Evolutionary conservation across 2,797 vertebrate species (phyloP).

Genomic region (Trachops cirrhosus): DNA sequence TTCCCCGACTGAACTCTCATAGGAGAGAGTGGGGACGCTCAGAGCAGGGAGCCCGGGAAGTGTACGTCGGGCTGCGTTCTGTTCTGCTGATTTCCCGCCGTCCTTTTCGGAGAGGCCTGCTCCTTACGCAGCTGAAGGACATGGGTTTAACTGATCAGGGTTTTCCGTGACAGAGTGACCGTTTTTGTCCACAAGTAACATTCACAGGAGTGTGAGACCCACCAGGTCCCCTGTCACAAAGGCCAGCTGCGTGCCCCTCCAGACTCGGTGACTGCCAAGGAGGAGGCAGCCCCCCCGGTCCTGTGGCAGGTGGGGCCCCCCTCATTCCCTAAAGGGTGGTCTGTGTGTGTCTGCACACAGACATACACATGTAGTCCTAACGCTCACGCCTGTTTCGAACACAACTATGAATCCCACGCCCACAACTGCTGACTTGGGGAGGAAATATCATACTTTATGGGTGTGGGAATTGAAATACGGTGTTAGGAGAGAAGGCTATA

Average conservation of each 20-base stretch:
- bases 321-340: neutral
- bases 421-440: neutral
- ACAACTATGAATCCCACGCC: neutral
- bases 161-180: too few relatives aligned
- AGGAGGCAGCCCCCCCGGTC: rapidly evolving
- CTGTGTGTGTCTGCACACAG: neutral
- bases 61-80: neutral
- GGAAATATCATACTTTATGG: neutral
- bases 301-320: too few relatives aligned
- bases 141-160: neutral
- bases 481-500: neutral
- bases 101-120: neutral
- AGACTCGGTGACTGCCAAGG: too few relatives aligned
- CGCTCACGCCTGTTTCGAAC: neutral
- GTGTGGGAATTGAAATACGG: neutral
- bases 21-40: neutral
- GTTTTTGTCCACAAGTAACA: neutral
- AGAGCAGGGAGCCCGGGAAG: too few relatives aligned
- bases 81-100: neutral
- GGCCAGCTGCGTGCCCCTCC: neutral
- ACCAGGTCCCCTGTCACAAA: neutral
- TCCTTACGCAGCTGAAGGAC: neutral
- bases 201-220: neutral
- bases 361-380: neutral
- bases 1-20: neutral